Evolutionary conservation across 1,140 invertebrate species (phyloP), one percentile per base, ranked within the genome.

Genomic region (Helicoverpa armigera): DNA sequence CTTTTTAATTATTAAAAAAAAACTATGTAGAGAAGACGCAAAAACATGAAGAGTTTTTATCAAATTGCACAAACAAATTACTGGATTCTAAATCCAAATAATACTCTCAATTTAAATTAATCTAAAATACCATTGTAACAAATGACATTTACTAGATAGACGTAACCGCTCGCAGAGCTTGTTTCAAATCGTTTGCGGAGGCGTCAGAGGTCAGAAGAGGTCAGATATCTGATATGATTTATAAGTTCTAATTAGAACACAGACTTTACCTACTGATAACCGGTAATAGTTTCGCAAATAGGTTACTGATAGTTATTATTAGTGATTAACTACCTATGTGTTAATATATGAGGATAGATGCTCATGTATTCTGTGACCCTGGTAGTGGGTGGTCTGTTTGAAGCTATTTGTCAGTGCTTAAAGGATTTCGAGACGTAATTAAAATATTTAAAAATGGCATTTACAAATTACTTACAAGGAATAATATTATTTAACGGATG

Each of bases 201-300:
- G 51, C 51, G 70, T 56, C 70, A 16, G 9, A 29, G 70, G 53
- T 73, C 70, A 73, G n/a, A 10, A 4, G 51, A 58, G 70, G 51
- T 73, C 70, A 58, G 54, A 54, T 50, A 70, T 50, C 70, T 29
- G 70, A 73, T 73, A 73, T 58, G 54, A 73, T 73, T 73, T 73
- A 73, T 73, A 58, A 35, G 23, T 43, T 73, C 70, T 73, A 73
- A 73, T 73, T 73, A 73, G 70, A 73, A 23, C 29, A 58, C 9
- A 56, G 70, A 56, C 70, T 35, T 18, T 54, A 54, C 51, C 65
- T 43, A 72, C 29, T 73, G 63, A 67, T 67, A 67, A 53, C 13
- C 14, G 12, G 67, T 54, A 58, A 53, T 72, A 73, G 70, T 73
- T 73, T 16, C 53, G 53, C 16, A 73, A 73, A 48, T 12, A 50